These are phyloP conservation scores for Macrotis lagotis DNA, from an alignment of 2,113 vertebrate genomes.

Conservation along the genomic window DNA sequence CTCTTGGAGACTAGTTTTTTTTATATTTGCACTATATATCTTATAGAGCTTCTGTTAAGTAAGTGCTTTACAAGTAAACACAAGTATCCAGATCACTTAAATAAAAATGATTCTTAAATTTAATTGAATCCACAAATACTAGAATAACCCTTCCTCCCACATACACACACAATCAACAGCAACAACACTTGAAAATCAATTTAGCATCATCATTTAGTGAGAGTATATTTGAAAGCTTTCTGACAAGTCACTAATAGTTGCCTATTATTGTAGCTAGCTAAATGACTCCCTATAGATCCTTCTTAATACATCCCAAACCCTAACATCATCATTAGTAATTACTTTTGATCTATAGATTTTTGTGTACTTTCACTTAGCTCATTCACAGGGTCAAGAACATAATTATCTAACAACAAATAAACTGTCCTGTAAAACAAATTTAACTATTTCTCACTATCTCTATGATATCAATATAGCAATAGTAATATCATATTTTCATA, in stretches of 20 bases:
- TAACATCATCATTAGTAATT: neutral
- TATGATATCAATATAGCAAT: neutral
- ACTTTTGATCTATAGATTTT: neutral
- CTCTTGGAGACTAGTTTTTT: neutral
- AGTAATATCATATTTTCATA: neutral
- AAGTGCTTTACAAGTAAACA: neutral
- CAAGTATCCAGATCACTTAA: neutral
- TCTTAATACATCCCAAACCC: neutral
- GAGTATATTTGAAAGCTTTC: neutral
- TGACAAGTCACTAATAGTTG: neutral
- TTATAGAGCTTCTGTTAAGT: neutral
- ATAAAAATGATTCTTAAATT: conserved; percentile 71
- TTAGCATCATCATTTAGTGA: neutral
- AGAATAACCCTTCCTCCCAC: conserved; percentile 27
- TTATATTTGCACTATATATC: neutral
- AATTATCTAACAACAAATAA: neutral
- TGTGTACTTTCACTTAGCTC: neutral
- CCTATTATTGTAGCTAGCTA: neutral
- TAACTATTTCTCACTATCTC: neutral
- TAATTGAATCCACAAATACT: conserved; percentile 42
- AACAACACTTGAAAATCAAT: neutral
- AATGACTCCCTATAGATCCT: neutral
- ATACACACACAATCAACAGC: neutral
- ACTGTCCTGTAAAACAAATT: neutral
- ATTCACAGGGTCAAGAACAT: neutral